Conservation (phyloP, 37 sponge, comb jelly and placozoan genomes). For the Spongia lamella region DNA sequence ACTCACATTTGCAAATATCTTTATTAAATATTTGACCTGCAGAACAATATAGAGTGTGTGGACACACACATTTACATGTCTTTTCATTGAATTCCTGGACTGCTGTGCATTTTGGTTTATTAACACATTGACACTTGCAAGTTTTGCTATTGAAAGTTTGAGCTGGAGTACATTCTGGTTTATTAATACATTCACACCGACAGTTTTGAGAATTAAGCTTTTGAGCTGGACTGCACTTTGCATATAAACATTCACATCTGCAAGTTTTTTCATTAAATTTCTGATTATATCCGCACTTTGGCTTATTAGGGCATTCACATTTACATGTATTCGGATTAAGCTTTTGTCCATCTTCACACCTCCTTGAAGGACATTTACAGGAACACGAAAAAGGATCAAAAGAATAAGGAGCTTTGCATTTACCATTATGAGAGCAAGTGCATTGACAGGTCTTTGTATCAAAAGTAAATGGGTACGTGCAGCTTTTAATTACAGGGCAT, state of each 20-base stretch:
- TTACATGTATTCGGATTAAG: too few species aligned
- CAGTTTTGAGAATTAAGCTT: too few species aligned
- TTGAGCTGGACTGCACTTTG: too few species aligned
- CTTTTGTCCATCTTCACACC: not conserved
- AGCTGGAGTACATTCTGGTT: slow-evolving; percentile 13
- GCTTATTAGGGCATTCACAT: not conserved
- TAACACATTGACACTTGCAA: too few species aligned
- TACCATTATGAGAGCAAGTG: not conserved
- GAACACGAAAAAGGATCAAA: too few species aligned
- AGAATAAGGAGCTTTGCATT: too few species aligned
- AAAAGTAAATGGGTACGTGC: not conserved
- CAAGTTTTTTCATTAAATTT: too few species aligned
- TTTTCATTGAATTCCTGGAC: not conserved
- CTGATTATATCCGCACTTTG: too few species aligned
- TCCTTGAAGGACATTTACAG: too few species aligned
- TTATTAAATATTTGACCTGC: not conserved
- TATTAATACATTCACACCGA: not conserved
- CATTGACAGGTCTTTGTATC: slow-evolving; percentile 1
- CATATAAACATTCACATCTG: too few species aligned
- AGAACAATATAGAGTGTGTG: slow-evolving; percentile 9
- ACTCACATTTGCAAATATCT: slow-evolving; percentile 30
- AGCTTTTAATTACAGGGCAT: slow-evolving; percentile 7
- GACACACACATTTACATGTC: slow-evolving; percentile 24
- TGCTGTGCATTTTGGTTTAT: too few species aligned
- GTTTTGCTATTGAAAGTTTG: not conserved